These are phyloP conservation scores for Struthio camelus DNA, from an alignment of 2,113 vertebrate genomes.

Conservation along the genomic window DNA sequence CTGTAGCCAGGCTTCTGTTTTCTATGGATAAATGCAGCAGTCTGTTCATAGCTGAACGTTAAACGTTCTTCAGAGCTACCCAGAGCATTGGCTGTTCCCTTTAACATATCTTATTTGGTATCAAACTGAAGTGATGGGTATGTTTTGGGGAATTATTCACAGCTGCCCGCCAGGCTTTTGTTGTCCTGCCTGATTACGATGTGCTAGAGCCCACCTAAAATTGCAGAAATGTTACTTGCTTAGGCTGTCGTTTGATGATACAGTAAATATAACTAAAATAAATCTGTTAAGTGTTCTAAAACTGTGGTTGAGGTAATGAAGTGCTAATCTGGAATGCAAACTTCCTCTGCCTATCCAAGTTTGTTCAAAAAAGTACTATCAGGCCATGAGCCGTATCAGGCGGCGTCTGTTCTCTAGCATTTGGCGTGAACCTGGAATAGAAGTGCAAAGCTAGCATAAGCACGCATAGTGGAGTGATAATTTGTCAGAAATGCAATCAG, in stretches of 20 bases:
- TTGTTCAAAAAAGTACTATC: background rate
- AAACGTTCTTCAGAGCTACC: background rate
- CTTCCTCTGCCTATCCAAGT: background rate
- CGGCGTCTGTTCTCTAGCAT: background rate
- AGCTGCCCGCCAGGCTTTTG: background rate
- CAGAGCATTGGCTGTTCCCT: slow-evolving; percentile 1
- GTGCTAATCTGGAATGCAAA: background rate
- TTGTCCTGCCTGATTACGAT: background rate
- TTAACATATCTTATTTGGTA: background rate
- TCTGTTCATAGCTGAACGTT: slow-evolving; percentile 5
- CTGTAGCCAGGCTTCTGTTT: slow-evolving; percentile 26
- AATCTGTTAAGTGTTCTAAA: background rate
- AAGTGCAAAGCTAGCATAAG: background rate
- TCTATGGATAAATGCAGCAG: background rate
- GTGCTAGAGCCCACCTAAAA: background rate
- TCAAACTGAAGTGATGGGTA: background rate
- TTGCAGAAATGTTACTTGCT: background rate
- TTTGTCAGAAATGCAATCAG: background rate
- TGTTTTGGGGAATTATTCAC: background rate
- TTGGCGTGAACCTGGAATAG: background rate
- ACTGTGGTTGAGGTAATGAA: background rate
- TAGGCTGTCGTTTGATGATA: background rate
- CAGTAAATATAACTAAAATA: background rate
- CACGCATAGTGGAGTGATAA: background rate
- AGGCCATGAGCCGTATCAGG: background rate